Percentiles rank a stretch among this genome's conserved stretches.
Conservation (phyloP, 1,140 invertebrate genomes). For the Drosophila tristis region DNA sequence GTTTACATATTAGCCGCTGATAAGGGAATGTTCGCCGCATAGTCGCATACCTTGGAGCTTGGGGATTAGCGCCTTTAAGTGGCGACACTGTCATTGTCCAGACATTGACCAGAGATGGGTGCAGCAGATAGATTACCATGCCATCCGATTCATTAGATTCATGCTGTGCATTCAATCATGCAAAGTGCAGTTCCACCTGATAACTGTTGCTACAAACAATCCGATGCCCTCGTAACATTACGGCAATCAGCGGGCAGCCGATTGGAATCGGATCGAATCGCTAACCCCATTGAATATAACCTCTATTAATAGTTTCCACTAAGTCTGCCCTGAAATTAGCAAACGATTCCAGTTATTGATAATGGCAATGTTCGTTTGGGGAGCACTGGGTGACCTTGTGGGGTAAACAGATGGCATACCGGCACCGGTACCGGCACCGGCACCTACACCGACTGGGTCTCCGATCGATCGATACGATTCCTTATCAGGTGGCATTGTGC, state of each 20-base stretch:
- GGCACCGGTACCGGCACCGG: background rate
- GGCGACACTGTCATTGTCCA: slow-evolving; percentile 50
- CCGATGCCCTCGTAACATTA: slow-evolving; percentile 51
- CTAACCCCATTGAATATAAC: slow-evolving; percentile 20
- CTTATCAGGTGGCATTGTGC: slow-evolving; percentile 14
- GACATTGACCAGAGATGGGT: slow-evolving; percentile 19
- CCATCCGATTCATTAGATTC: slow-evolving; percentile 19
- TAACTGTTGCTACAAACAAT: slow-evolving; percentile 35
- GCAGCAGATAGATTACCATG: background rate
- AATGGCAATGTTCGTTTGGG: slow-evolving; percentile 4
- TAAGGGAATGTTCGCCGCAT: slow-evolving; percentile 22
- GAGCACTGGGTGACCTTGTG: slow-evolving; percentile 45
- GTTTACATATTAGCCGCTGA: slow-evolving; percentile 44
- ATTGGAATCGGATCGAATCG: slow-evolving; percentile 8
- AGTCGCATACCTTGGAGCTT: slow-evolving; percentile 32
- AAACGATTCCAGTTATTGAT: slow-evolving; percentile 22
- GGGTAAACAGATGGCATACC: slow-evolving; percentile 1
- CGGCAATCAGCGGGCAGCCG: slow-evolving; percentile 19
- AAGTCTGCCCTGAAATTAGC: slow-evolving; percentile 44
- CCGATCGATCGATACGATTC: slow-evolving; percentile 4
- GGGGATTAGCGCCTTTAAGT: slow-evolving; percentile 6
- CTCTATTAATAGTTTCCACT: slow-evolving; percentile 42
- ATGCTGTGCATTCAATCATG: slow-evolving; percentile 49
- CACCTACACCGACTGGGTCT: slow-evolving; percentile 26
- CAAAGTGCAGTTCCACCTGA: slow-evolving; percentile 33